Percentiles rank a stretch among this genome's conserved stretches.
These are phyloP conservation scores for Chrysopilus asiliformis DNA, from an alignment of 2,888 invertebrate species.

Conservation along the genomic window DNA sequence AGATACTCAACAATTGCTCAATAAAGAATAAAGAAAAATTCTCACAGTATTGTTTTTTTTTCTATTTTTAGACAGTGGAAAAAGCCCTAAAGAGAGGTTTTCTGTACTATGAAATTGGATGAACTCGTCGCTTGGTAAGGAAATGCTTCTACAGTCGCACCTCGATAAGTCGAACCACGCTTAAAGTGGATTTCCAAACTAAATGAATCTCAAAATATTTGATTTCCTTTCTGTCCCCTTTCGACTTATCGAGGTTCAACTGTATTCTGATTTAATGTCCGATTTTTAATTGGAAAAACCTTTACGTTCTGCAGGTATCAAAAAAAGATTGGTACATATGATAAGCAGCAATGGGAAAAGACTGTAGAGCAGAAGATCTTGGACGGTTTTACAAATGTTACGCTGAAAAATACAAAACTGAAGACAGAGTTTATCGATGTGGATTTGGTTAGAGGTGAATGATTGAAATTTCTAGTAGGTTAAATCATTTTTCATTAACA, in stretches of 20 bases:
- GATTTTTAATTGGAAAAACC: neutral
- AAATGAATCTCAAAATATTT: no score
- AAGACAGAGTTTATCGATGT: constrained; percentile 92
- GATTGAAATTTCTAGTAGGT: neutral
- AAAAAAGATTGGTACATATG: constrained; percentile 91
- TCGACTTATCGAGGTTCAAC: neutral
- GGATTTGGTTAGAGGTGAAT: constrained; percentile 79
- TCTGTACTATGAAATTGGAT: constrained; percentile 35
- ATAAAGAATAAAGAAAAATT: no score
- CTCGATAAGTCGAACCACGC: no score
- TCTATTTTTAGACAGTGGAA: constrained; percentile 5
- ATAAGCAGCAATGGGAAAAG: constrained; percentile 95
- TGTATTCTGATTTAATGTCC: neutral
- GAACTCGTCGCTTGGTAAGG: constrained; percentile 36
- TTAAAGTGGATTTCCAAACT: no score
- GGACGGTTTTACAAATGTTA: constrained; percentile 68
- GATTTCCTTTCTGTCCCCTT: no score
- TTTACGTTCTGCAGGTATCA: constrained; percentile 90
- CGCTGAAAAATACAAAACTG: constrained; percentile 62
- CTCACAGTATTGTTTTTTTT: no score
- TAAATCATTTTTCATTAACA: no score
- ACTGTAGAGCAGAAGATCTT: constrained; percentile 85
- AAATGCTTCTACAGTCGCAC: no score
- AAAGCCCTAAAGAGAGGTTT: no score
- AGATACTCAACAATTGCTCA: no score